Evolutionary conservation across 2,797 vertebrate genomes (phyloP).

Genomic region (Gallinago nigripennis): DNA sequence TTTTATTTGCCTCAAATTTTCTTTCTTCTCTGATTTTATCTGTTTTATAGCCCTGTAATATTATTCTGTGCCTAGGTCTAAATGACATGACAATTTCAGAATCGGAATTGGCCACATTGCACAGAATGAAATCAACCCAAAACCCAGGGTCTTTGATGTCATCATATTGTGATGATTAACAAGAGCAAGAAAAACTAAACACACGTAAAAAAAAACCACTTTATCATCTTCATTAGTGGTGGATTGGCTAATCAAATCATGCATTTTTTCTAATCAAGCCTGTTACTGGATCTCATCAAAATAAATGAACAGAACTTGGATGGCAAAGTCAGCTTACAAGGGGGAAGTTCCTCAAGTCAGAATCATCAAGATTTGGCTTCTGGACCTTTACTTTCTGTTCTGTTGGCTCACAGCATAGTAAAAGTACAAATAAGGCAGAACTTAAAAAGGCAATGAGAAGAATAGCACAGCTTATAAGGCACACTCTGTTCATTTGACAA

Average conservation of each 20-base stretch:
- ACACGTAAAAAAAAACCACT: neutral
- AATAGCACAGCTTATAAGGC: constrained; percentile 53
- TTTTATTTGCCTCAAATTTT: neutral
- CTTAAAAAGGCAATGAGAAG: constrained; percentile 31
- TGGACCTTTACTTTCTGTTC: constrained; percentile 47
- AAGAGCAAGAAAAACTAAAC: constrained; percentile 5
- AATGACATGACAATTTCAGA: neutral
- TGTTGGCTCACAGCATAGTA: neutral
- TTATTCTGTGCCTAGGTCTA: neutral
- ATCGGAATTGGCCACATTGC: neutral
- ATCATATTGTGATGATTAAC: neutral
- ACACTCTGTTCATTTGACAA: constrained; percentile 26
- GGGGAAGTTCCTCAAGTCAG: constrained; percentile 42
- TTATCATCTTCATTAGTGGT: neutral
- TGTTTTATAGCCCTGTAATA: neutral
- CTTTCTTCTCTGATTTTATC: neutral
- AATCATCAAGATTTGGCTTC: constrained; percentile 58
- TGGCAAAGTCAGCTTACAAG: constrained; percentile 7
- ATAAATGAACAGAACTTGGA: neutral
- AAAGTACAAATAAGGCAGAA: constrained; percentile 60
- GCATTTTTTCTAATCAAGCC: constrained; percentile 12
- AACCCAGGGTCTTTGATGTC: neutral
- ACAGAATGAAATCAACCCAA: neutral
- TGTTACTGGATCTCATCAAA: constrained; percentile 45
- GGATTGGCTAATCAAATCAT: neutral